Evolutionary conservation across 2,113 vertebrate species (phyloP).

Genomic region (Typhlomys cinereus): DNA sequence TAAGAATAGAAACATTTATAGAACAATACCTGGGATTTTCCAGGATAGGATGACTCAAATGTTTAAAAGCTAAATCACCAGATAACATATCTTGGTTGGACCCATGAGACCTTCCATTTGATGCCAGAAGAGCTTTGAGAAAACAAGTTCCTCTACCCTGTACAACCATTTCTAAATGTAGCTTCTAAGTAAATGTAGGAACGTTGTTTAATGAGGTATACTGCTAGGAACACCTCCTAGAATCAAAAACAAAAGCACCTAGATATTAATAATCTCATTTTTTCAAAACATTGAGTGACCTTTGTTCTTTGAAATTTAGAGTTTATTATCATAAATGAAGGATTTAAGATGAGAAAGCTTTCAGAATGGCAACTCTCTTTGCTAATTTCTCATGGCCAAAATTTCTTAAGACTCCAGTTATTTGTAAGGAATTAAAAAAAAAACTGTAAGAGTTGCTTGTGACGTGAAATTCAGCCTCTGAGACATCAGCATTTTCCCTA

Average conservation of each 20-base stretch:
- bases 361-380: constrained; percentile 3
- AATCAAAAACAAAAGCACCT: background rate
- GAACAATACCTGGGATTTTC: constrained; percentile 20
- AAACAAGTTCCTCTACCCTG: background rate
- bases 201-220: constrained; percentile 26
- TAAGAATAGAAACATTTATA: constrained; percentile 16
- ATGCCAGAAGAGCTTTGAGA: background rate
- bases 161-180: background rate
- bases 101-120: background rate
- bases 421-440: constrained; percentile 4
- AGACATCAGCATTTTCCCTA: background rate
- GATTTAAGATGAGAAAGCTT: background rate
- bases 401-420: background rate
- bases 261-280: background rate
- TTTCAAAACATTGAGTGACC: background rate
- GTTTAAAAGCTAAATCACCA: background rate
- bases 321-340: constrained; percentile 15
- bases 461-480: background rate
- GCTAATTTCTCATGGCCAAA: background rate
- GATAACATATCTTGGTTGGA: background rate
- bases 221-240: background rate
- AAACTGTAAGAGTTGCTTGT: background rate
- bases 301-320: background rate
- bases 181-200: background rate
- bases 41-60: background rate